phyloP scores from a whole-genome alignment of 2,113 vertebrate species.

The Heloderma charlesbogerti region DNA sequence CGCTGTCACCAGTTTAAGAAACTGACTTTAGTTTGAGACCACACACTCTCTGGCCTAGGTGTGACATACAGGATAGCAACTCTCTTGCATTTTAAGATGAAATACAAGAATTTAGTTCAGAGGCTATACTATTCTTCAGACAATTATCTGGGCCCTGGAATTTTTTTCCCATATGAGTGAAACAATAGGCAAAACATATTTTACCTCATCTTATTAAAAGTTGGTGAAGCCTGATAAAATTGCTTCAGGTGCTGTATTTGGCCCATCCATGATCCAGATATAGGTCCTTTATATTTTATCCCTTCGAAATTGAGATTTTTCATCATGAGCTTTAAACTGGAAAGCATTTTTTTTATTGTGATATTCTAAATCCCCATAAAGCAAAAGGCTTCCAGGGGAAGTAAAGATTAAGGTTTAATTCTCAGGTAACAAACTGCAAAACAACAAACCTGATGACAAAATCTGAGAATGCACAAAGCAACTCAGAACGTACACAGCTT shows the following conservation, averaged over 20 bases:
- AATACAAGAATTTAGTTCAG: no score
- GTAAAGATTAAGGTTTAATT: background rate
- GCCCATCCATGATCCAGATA: background rate
- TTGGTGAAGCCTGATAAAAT: background rate
- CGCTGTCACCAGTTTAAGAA: no score
- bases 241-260: background rate
- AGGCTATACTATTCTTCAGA: no score
- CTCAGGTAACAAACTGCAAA: constrained; percentile 7
- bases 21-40: no score
- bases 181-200: no score
- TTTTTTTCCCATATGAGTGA: no score
- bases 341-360: background rate
- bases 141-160: no score
- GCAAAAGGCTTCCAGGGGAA: background rate
- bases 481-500: background rate
- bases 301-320: background rate
- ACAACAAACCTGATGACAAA: background rate
- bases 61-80: no score
- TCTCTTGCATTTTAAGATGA: no score
- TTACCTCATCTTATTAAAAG: background rate
- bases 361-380: constrained; percentile 23
- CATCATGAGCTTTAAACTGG: background rate
- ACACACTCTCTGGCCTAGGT: no score
- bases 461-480: background rate
- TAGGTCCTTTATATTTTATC: background rate